Percentiles rank a stretch among this genome's conserved stretches.
Conservation (phyloP, 2,888 invertebrate species). For the Proisotoma minuta region DNA sequence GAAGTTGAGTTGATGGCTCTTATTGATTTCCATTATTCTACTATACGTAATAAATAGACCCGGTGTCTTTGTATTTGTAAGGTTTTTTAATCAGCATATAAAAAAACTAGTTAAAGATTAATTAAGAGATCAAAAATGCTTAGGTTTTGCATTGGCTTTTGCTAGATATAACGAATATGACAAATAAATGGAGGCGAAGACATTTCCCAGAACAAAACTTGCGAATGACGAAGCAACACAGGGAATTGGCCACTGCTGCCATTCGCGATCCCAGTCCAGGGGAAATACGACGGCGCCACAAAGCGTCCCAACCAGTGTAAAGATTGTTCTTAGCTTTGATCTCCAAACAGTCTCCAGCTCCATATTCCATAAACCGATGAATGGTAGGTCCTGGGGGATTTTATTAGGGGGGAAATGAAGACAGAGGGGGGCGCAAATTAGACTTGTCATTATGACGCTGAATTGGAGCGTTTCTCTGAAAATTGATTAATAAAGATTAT, state of each 20-base stretch:
- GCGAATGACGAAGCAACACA: constrained; percentile 34
- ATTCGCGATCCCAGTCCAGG: constrained; percentile 83
- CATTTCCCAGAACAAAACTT: too few relatives aligned
- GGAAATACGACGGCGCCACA: constrained; percentile 79
- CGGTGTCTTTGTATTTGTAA: too few relatives aligned
- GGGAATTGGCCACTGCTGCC: constrained; percentile 53
- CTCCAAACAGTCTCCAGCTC: constrained; percentile 30
- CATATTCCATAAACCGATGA: too few relatives aligned
- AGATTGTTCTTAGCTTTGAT: constrained; percentile 41
- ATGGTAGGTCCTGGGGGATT: too few relatives aligned
- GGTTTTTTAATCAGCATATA: too few relatives aligned
- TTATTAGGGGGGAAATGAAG: too few relatives aligned
- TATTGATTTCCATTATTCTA: too few relatives aligned
- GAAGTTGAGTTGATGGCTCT: too few relatives aligned
- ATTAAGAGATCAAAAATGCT: constrained; percentile 28
- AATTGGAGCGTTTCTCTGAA: constrained; percentile 40
- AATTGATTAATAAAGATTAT: constrained; percentile 27
- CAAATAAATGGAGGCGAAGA: too few relatives aligned
- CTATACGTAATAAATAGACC: too few relatives aligned
- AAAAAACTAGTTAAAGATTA: too few relatives aligned
- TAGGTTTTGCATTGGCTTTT: constrained; percentile 28
- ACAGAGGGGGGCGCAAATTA: constrained; percentile 40
- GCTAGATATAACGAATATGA: too few relatives aligned
- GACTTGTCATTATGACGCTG: constrained; percentile 35
- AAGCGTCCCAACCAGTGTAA: constrained; percentile 73